A percentile compares a stretch with the other conserved stretches of the same genome.
Conservation (phyloP, 2,888 invertebrate genomes). For the Cheilosia grossa region DNA sequence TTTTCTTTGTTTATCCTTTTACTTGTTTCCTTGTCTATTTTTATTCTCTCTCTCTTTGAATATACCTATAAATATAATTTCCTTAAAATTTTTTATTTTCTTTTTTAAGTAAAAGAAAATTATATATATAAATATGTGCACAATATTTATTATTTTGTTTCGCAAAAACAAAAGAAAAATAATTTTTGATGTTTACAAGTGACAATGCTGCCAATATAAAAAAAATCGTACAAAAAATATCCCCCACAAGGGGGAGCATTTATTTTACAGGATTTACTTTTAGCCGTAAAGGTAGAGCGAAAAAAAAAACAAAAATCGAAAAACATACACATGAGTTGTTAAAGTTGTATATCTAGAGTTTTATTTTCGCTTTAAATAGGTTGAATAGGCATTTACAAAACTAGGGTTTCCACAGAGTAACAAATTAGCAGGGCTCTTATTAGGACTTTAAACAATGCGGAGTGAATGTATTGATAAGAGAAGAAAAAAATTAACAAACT, state of each 20-base stretch:
- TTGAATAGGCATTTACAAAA: slow-evolving; percentile 52
- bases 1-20: slow-evolving; percentile 33
- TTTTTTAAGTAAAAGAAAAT: slow-evolving; percentile 53
- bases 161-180: slow-evolving; percentile 14
- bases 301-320: neutral
- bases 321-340: slow-evolving; percentile 14
- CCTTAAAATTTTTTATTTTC: slow-evolving; percentile 30
- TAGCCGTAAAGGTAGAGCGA: slow-evolving; percentile 53
- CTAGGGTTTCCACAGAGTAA: slow-evolving; percentile 38
- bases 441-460: slow-evolving; percentile 65
- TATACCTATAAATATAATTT: slow-evolving; percentile 27
- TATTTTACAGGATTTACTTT: slow-evolving; percentile 55
- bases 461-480: slow-evolving; percentile 68
- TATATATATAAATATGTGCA: slow-evolving; percentile 53
- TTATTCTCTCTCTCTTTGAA: slow-evolving; percentile 25
- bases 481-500: slow-evolving; percentile 8
- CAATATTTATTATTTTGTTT: slow-evolving; percentile 48
- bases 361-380: slow-evolving; percentile 58
- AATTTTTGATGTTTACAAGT: slow-evolving; percentile 36
- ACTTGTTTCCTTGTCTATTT: slow-evolving; percentile 37
- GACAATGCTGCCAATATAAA: slow-evolving; percentile 58
- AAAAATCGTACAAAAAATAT: slow-evolving; percentile 40
- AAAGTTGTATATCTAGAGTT: slow-evolving; percentile 49
- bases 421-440: slow-evolving; percentile 30
- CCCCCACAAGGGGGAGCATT: slow-evolving; percentile 25